Evolutionary conservation across 2,888 invertebrate species (phyloP).

Genomic region (Drosophila siamana): DNA sequence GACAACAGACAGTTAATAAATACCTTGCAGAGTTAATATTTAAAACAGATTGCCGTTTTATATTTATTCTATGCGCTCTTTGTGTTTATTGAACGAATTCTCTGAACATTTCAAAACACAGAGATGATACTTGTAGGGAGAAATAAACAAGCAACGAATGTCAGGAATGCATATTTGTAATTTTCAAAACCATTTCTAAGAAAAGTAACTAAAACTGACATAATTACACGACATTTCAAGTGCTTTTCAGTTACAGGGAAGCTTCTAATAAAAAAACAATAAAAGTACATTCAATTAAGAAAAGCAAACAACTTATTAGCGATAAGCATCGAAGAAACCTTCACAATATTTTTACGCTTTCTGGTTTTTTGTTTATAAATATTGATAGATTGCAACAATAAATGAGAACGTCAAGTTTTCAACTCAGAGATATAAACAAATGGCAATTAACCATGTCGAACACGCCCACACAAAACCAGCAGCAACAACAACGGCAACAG

Average conservation of each 20-base stretch:
- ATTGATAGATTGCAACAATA: conserved; percentile 17
- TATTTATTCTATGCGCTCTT: not conserved
- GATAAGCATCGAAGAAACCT: not conserved
- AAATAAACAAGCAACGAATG: not conserved
- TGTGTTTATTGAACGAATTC: not conserved
- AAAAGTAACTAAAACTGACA: not conserved
- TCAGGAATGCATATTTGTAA: not conserved
- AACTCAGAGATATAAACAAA: conserved; percentile 35
- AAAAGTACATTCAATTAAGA: not conserved
- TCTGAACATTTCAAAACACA: not conserved
- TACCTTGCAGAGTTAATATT: not conserved
- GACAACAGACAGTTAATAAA: not conserved
- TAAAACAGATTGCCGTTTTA: too few species aligned
- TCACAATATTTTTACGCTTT: conserved; percentile 16
- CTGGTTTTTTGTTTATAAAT: not conserved
- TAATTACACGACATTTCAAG: not conserved
- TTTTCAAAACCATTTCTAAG: not conserved
- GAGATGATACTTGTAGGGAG: not conserved
- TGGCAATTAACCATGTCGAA: conserved; percentile 60
- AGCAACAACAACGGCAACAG: conserved; percentile 25
- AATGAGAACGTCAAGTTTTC: conserved; percentile 8
- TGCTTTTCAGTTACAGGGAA: not conserved
- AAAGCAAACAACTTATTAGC: not conserved
- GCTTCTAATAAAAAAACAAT: not conserved
- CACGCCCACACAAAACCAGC: conserved; percentile 52